A percentile compares a stretch with the other conserved stretches of the same genome.
Conservation (phyloP, 2,888 invertebrate species). For the Philaethria dido region DNA sequence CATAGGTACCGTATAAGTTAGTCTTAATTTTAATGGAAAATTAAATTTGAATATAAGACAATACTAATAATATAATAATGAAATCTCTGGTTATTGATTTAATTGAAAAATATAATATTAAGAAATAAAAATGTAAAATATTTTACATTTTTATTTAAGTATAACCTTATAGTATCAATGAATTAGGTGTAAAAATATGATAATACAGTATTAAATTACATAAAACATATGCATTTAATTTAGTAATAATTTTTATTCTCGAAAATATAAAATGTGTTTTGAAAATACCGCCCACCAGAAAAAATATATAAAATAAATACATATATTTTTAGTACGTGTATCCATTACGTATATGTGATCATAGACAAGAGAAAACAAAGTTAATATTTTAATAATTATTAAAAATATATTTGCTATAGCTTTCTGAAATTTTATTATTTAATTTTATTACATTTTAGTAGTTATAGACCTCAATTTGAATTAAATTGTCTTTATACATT, state of each 20-base stretch:
- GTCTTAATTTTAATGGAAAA: too few species aligned
- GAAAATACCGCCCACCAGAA: constrained; percentile 14
- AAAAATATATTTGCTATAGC: not conserved
- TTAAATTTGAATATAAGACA: too few species aligned
- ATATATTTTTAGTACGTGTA: constrained; percentile 7
- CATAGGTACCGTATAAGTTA: not conserved
- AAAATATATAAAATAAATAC: not conserved
- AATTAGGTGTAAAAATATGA: not conserved
- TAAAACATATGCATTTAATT: not conserved
- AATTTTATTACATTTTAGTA: too few species aligned
- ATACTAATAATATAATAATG: too few species aligned
- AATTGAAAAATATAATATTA: too few species aligned
- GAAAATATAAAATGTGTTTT: not conserved
- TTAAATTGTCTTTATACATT: too few species aligned
- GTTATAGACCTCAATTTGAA: too few species aligned
- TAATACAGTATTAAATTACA: not conserved
- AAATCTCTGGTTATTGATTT: too few species aligned
- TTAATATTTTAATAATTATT: not conserved
- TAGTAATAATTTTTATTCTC: not conserved
- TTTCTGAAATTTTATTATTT: not conserved
- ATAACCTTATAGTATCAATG: too few species aligned
- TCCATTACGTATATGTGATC: not conserved
- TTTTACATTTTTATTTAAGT: too few species aligned
- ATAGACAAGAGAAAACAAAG: not conserved
- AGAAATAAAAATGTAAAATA: too few species aligned